phyloP scores from a whole-genome alignment of 2,888 invertebrate species.

The Oscheius sp. region DNA sequence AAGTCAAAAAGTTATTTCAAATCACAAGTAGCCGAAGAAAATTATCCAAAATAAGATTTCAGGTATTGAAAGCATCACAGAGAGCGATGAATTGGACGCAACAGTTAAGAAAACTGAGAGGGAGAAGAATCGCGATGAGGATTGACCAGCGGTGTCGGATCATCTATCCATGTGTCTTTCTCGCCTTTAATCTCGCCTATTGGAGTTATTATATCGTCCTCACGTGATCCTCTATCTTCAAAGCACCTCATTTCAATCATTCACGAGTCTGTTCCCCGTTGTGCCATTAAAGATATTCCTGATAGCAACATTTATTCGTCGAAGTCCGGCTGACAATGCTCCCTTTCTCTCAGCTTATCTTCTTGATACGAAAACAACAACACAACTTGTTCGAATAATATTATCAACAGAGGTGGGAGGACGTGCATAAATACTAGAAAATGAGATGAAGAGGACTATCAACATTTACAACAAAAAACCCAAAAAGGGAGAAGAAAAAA shows the following conservation, averaged over 20 bases:
- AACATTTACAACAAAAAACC: too few relatives aligned
- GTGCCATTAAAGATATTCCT: too few relatives aligned
- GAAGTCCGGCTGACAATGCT: too few relatives aligned
- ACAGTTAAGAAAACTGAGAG: constrained; percentile 60
- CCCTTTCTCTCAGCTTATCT: too few relatives aligned
- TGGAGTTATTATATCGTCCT: constrained; percentile 62
- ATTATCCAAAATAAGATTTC: constrained; percentile 28
- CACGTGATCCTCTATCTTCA: constrained; percentile 33
- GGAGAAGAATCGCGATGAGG: constrained; percentile 62
- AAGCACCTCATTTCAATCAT: constrained; percentile 5
- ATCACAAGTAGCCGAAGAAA: constrained; percentile 52
- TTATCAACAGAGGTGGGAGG: too few relatives aligned
- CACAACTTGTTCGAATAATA: too few relatives aligned
- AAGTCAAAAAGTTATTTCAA: constrained; percentile 45
- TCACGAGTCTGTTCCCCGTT: constrained; percentile 1
- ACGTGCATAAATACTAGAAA: too few relatives aligned
- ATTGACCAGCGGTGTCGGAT: constrained; percentile 66
- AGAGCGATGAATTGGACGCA: constrained; percentile 63
- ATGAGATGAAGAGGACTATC: too few relatives aligned
- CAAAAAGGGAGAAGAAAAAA: too few relatives aligned
- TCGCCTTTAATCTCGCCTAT: constrained; percentile 65
- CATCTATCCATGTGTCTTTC: constrained; percentile 64
- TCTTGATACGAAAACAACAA: too few relatives aligned
- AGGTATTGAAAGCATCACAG: constrained; percentile 58
- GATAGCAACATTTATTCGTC: too few relatives aligned